These are phyloP conservation scores for Acrocephalus kingi DNA, from an alignment of 2,113 vertebrate species.

Conservation along the genomic window DNA sequence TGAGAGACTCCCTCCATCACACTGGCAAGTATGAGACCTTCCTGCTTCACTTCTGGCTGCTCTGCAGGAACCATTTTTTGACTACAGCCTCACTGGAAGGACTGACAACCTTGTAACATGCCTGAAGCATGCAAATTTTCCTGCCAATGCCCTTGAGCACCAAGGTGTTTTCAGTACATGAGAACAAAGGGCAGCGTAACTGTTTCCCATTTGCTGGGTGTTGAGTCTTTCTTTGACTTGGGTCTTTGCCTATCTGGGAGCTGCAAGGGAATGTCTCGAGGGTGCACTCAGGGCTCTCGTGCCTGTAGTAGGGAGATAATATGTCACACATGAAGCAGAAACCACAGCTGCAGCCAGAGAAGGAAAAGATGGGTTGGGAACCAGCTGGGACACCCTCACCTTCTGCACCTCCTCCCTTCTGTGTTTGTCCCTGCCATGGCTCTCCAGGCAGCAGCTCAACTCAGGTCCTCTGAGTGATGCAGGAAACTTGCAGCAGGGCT, in stretches of 20 bases:
- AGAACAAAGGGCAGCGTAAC: neutral
- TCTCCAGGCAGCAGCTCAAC: neutral
- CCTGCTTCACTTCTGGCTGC: neutral
- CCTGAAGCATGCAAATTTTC: neutral
- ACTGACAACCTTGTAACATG: neutral
- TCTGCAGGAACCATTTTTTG: neutral
- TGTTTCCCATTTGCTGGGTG: neutral
- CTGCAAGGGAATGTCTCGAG: neutral
- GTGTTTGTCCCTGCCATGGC: neutral
- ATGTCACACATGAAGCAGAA: neutral
- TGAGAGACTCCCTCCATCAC: neutral
- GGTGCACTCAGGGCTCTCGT: neutral
- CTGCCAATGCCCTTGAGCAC: neutral
- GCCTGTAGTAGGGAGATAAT: constrained; percentile 31
- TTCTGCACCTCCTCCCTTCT: neutral
- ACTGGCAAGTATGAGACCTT: neutral
- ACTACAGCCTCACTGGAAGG: neutral
- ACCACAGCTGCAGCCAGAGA: neutral
- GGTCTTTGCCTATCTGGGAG: constrained; percentile 12
- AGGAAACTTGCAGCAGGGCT: neutral
- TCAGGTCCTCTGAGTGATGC: neutral
- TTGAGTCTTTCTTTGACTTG: constrained; percentile 10
- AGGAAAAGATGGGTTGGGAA: neutral
- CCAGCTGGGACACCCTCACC: neutral
- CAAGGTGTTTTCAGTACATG: neutral